Base-by-base conservation (phyloP, 2,888 invertebrate genomes). In the Harmothoe impar region DNA sequence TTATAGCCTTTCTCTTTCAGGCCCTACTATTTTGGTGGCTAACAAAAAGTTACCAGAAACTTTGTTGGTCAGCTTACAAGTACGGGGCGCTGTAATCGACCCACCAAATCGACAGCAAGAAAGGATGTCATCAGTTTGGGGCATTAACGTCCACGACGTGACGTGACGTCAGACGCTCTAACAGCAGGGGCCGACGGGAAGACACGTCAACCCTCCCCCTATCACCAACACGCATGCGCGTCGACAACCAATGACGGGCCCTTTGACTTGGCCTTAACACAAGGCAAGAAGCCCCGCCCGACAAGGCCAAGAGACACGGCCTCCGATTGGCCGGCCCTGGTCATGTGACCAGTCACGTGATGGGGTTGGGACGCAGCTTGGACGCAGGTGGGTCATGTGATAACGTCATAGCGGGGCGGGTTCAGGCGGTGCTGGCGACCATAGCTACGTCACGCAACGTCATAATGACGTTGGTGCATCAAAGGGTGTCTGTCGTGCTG, bases 391-490 rank as follows among this genome's bases (percentile, higher is more conserved):
- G 72, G 72, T 25, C 72, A 72, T 25, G 72, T 72, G 72, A 72
- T 72, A 72, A 72, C 72, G 72, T 29, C 25, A 17, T n/a, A 7
- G 3, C 29, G 5, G 3, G 29, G 1, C 20, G 31, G 72, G 72
- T 72, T 7, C 72, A 15, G 29, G 25, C 15, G 72, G 17, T 17
- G 72, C 25, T 43, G 10, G 3, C 62, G n/a, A 15, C n/a, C 62
- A 20, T n/a, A 20, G 15, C 62, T 20, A 62, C 62, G 23, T 62
- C 62, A 62, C 23, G 62, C 20, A 15, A 62, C 23, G 62, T 62
- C 62, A 62, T 62, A 62, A 62, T 62, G 62, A 20, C 62, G 62
- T 62, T 62, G 62, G 62, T n/a, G 62, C 62, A 62, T 62, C 62
- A 62, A 62, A 62, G 62, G 62, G 62, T 5, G 20, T 43, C 20